Conservation (phyloP, 1,140 invertebrate genomes). For the Brachionus rubens region DNA sequence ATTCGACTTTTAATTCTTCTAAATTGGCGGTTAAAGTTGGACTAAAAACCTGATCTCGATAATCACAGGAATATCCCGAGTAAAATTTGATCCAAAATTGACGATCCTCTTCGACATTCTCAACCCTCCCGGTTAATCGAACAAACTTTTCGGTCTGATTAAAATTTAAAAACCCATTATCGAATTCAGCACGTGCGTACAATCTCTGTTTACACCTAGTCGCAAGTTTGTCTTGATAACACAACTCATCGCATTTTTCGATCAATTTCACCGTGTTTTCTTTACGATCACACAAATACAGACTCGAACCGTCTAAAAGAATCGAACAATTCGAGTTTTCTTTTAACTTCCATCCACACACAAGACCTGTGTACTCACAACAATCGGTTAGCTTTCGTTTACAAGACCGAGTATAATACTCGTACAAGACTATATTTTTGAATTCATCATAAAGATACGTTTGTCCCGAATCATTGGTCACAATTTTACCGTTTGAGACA, state of each 20-base stretch:
- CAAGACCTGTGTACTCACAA: background rate
- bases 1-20: background rate
- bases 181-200: background rate
- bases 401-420: background rate
- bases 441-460: background rate
- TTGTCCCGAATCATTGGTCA: background rate
- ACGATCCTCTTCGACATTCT: background rate
- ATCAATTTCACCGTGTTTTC: background rate
- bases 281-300: background rate
- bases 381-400: background rate
- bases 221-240: background rate
- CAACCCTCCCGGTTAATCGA: background rate
- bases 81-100: background rate
- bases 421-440: background rate
- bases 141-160: background rate
- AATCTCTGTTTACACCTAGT: background rate
- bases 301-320: too few species aligned
- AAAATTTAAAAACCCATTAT: background rate
- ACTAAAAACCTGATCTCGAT: background rate
- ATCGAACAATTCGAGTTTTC: background rate
- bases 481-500: too few species aligned
- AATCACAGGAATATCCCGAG: background rate
- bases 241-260: background rate
- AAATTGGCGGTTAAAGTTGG: background rate
- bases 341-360: background rate